phyloP scores from a whole-genome alignment of 2,113 vertebrate species.

The Seriola aureovittata region DNA sequence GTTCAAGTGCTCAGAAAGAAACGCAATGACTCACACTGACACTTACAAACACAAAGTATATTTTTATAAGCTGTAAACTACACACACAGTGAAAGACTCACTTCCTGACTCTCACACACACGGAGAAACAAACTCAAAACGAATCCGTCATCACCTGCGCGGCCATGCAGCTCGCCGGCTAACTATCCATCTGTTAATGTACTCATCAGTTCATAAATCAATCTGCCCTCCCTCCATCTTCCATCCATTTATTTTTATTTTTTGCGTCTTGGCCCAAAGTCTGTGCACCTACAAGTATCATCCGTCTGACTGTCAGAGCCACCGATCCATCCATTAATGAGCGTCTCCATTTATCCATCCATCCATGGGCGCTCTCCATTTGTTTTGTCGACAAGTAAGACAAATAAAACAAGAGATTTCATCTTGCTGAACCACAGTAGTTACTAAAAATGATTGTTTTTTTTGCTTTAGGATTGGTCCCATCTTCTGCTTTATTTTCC shows the following conservation, averaged over 20 bases:
- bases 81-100: neutral
- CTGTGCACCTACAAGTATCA: conserved; percentile 51
- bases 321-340: conserved; percentile 57
- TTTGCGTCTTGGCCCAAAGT: conserved; percentile 46
- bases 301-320: conserved; percentile 48
- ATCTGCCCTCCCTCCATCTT: conserved; percentile 34
- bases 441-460: neutral
- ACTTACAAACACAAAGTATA: neutral
- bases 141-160: conserved; percentile 48
- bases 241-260: conserved; percentile 41
- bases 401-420: conserved; percentile 35
- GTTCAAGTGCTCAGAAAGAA: neutral
- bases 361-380: conserved; percentile 36
- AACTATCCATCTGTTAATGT: conserved; percentile 63
- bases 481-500: neutral
- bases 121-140: conserved; percentile 38
- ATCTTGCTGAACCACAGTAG: neutral
- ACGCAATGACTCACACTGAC: neutral
- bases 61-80: neutral
- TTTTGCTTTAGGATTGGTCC: neutral
- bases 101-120: neutral
- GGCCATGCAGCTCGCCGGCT: conserved; percentile 34
- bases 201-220: conserved; percentile 59
- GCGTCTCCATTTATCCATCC: conserved; percentile 46
- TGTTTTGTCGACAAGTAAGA: conserved; percentile 54